Conservation (phyloP, 1,140 invertebrate species). For the Psilanteris sp. region DNA sequence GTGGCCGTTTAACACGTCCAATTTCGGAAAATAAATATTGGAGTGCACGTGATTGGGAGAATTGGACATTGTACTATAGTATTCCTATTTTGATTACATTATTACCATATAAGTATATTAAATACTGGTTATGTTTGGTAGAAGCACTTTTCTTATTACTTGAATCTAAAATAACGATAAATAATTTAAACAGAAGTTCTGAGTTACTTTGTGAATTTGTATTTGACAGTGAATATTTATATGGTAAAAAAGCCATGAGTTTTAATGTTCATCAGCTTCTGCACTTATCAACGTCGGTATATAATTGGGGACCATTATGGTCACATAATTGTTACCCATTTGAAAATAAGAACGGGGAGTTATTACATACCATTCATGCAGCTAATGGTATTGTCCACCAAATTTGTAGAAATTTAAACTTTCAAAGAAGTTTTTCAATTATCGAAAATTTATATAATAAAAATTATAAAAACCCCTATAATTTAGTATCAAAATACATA, state of each 20-base stretch:
- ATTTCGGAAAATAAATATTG: background rate
- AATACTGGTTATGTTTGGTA: background rate
- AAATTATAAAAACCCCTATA: too few species aligned
- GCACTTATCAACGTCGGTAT: background rate
- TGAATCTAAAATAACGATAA: background rate
- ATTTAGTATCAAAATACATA: too few species aligned
- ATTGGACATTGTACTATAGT: too few species aligned
- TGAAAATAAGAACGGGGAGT: background rate
- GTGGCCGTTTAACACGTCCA: background rate
- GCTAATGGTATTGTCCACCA: background rate
- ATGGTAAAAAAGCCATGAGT: background rate
- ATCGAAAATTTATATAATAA: too few species aligned
- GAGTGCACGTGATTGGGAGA: background rate
- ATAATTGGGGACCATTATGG: too few species aligned
- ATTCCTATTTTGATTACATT: background rate
- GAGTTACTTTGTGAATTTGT: background rate
- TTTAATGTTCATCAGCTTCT: background rate
- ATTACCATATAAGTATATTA: background rate
- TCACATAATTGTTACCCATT: too few species aligned
- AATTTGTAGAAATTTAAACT: background rate
- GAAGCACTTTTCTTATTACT: background rate
- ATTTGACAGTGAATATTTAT: background rate
- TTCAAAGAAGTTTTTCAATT: too few species aligned
- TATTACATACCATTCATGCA: background rate
- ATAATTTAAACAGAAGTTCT: background rate